These are phyloP conservation scores for Acanthosepion esculentum DNA, from an alignment of 2,888 invertebrate genomes.

Conservation along the genomic window DNA sequence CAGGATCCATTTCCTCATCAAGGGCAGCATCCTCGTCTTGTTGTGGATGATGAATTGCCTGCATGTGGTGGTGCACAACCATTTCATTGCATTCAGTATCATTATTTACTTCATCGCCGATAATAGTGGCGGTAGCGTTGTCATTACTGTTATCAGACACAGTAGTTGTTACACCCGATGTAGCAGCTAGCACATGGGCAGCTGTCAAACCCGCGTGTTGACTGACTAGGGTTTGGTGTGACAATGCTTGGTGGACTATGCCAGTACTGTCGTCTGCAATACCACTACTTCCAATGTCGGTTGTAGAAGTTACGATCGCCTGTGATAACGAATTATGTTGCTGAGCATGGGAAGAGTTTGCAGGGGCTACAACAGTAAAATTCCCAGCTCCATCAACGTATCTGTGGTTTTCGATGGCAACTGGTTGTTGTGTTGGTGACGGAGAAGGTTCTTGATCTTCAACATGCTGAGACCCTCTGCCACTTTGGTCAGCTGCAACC, in stretches of 20 bases:
- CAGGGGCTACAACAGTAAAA: background rate
- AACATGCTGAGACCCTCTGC: background rate
- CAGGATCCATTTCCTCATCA: background rate
- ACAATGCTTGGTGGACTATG: constrained; percentile 34
- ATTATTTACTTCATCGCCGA: background rate
- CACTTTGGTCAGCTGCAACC: background rate
- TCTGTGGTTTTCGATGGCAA: background rate
- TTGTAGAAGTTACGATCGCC: background rate
- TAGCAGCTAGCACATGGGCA: background rate
- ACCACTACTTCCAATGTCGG: background rate
- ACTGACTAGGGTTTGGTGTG: background rate
- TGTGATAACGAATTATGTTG: constrained; percentile 33
- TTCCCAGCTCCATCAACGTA: constrained; percentile 25
- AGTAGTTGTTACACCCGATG: background rate
- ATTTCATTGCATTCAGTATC: background rate
- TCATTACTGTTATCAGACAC: background rate
- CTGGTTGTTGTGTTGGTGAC: background rate
- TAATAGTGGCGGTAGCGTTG: background rate
- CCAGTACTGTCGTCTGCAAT: background rate
- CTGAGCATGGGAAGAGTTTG: background rate
- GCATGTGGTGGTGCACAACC: background rate
- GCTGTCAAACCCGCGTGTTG: background rate
- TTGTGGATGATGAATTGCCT: background rate
- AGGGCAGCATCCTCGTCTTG: background rate
- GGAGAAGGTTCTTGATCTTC: background rate